These are phyloP conservation scores for Aromia moschata DNA, from an alignment of 2,888 invertebrate species.

Conservation along the genomic window DNA sequence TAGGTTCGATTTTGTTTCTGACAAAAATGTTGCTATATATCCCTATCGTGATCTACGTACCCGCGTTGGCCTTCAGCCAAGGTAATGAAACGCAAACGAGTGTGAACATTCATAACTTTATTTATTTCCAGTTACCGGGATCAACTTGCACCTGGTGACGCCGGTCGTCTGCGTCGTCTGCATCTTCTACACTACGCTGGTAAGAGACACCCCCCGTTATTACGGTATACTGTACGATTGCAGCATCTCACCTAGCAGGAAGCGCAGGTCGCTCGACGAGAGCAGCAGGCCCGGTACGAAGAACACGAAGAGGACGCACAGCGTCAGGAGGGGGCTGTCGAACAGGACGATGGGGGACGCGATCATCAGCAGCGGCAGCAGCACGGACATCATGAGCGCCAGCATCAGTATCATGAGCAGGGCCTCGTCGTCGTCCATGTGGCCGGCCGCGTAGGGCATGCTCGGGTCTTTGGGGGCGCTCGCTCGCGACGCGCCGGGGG, in stretches of 20 bases:
- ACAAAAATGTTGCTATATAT: slow-evolving; percentile 81
- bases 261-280: slow-evolving; percentile 43
- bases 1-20: slow-evolving; percentile 75
- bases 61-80: slow-evolving; percentile 86
- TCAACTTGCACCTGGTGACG: slow-evolving; percentile 81
- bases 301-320: slow-evolving; percentile 19
- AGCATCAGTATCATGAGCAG: slow-evolving; percentile 46
- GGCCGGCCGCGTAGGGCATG: background rate
- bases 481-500: too few species aligned
- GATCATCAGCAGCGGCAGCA: slow-evolving; percentile 47
- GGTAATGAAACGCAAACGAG: slow-evolving; percentile 62
- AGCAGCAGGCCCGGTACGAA: slow-evolving; percentile 44
- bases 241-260: slow-evolving; percentile 34
- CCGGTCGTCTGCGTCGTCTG: slow-evolving; percentile 85
- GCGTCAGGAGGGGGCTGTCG: slow-evolving; percentile 39
- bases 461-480: background rate
- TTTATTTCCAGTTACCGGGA: slow-evolving; percentile 77
- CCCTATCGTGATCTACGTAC: slow-evolving; percentile 88
- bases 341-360: slow-evolving; percentile 45
- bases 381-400: slow-evolving; percentile 45
- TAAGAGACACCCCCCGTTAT: slow-evolving; percentile 64
- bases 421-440: slow-evolving; percentile 46
- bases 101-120: slow-evolving; percentile 26
- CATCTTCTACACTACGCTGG: slow-evolving; percentile 91
- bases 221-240: slow-evolving; percentile 10